Base-by-base conservation (phyloP, 2,888 invertebrate genomes). In the Heliothis peltigera region DNA sequence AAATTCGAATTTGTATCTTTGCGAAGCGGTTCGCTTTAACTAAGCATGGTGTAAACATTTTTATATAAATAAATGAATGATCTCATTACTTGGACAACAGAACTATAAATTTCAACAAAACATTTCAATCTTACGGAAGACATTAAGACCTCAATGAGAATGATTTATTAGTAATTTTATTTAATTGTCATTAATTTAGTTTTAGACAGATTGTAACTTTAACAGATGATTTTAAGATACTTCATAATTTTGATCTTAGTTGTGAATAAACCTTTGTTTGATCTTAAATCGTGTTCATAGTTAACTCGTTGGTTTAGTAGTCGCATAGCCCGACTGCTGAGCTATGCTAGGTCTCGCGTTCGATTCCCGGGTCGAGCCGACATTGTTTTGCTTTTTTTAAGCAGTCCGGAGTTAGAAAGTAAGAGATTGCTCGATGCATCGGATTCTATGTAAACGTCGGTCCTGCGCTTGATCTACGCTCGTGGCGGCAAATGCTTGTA, bases 121-220 rank as follows among this genome's bases (percentile, higher is more conserved):
- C 46, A 1, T 1, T 62, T 58, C 48, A 39, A 56, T 54, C 25
- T 46, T 74, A 65, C 56, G 80, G 78, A 80, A 78, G 76, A 78
- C 80, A 58, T 28, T 56, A 54, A 69, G 64, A 67, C 67, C 77
- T 58, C 56, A 6, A 18, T 56, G 51, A 64, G 47, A 44, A 57
- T 17, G 48, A 18, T 28, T 32, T n/a, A 18, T 55, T 21, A 18
- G 12, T 55, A 47, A 48, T 51, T 15, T 2, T 61, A 39, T 47
- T 58, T 48, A 53, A 1, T 44, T 22, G 25, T 32, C 21, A 54
- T 17, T 64, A 19, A 35, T 44, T 17, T 42, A 18, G 39, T 43
- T 21, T 64, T 60, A 49, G 60, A 53, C 46, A 62, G 35, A 46
- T 54, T 61, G 62, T 77, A 67, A 75, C 51, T 64, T 57, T 49